Evolutionary conservation across 1,140 invertebrate species (phyloP), one percentile per base, ranked within the genome.

Genomic region (Littorina saxatilis): DNA sequence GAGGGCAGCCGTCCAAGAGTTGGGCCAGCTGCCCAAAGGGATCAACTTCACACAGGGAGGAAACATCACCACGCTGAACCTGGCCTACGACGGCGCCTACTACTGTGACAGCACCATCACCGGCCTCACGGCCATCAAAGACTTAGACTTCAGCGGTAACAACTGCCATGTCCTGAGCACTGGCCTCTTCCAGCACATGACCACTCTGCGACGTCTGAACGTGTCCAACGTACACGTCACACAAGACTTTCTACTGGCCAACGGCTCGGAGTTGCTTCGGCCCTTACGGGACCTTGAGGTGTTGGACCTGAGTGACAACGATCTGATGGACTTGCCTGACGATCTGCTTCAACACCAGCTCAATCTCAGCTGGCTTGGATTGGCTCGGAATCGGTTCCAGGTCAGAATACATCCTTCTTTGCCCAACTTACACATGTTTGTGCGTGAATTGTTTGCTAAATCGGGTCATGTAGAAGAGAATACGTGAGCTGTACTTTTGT

Each of bases 81-180:
- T 58, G 27, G 32, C 74, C 27, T 58, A 76, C 35, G 23, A 23
- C 29, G 55, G 55, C 50, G 35, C 29, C 20, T 50, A 15, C 0
- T 1, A 9, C 29, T 76, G 74, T 39, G 29, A 55, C 32, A 23
- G 17, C 1, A 37, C 52, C 27, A 7, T 76, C 55, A 55, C 55
- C 3, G 74, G 74, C 55, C 55, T 76, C n/a, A 76, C 47, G 50
- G 35, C 9, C 55, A 37, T 76, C 23, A 27, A 39, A 13, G 29
- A 27, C 3, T n/a, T 76, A 3, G 55, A 39, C 35, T 29, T 76
- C 74, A 76, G 74, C 27, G 74, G 74, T 29, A 76, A 61, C 37
- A 50, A 37, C 50, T 76, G 74, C 32, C n/a, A 20, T 52, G 52
- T 58, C 1, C 27, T 76, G 29, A 35, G 74, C 13, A 32, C 55